These are phyloP conservation scores for Gymnopithys bicolor DNA, from an alignment of 2,797 vertebrate genomes.

Conservation along the genomic window DNA sequence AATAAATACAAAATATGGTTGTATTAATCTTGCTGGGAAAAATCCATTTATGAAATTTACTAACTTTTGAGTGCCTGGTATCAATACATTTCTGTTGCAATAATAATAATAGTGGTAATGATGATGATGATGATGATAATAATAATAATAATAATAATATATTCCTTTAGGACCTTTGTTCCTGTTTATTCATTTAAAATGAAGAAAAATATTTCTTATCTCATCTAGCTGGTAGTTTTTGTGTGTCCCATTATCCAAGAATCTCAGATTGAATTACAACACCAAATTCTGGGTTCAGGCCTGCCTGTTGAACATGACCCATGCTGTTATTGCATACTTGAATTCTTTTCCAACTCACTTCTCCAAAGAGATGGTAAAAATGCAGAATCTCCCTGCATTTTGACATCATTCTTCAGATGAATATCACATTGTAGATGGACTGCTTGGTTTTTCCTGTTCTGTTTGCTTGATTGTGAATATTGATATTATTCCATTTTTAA, in stretches of 20 bases:
- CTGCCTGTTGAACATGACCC: neutral
- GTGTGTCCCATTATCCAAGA: neutral
- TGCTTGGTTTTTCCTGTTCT: neutral
- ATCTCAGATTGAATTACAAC: neutral
- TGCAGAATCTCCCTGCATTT: neutral
- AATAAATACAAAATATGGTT: conserved; percentile 8
- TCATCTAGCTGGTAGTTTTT: neutral
- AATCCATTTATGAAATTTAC: conserved; percentile 5
- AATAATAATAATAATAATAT: neutral
- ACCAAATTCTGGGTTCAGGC: neutral
- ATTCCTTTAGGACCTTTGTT: neutral
- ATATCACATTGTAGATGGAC: neutral
- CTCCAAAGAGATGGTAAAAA: neutral
- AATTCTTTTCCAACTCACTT: conserved; percentile 44
- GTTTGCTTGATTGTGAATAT: neutral
- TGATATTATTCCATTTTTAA: neutral
- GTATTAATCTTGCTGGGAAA: neutral
- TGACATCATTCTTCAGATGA: neutral
- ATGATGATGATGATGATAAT: neutral
- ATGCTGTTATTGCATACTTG: neutral
- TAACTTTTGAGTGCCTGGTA: neutral
- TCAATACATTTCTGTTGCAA: neutral
- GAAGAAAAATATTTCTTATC: neutral
- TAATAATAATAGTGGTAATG: neutral
- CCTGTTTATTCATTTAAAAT: neutral